Evolutionary conservation across 2,797 vertebrate species (phyloP), one percentile per base, ranked within the genome.

Genomic region (Psittacula derbiana): DNA sequence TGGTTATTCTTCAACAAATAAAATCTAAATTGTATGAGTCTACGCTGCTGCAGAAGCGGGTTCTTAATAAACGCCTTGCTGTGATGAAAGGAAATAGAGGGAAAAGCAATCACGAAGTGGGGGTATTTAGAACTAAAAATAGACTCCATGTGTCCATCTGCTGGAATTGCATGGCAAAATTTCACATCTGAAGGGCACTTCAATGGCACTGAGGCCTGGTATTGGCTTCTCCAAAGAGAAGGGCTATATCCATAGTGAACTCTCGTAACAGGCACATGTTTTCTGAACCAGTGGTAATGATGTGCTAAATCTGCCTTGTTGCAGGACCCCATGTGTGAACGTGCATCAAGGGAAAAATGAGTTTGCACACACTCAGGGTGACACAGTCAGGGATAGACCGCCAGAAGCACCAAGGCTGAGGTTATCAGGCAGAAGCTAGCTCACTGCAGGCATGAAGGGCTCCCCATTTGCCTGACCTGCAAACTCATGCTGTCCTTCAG

Each of bases 1-100:
- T 96, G 96, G 96, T 94, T 95, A 93, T 92, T 96, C 86, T 87
- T 94, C 86, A 85, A 36, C 86, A 88, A 95, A 96, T 96, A 94
- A 95, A 94, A 96, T 92, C 80, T 80, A 95, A 90, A 93, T 93
- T 87, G 92, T 94, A 66, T 2, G 4, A 92, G 67, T 47, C 80
- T 88, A 62, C 30, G 66, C 50, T 12, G 4, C 80, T 94, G 65
- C 90, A 94, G 91, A 89, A 95, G 67, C 43, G 73, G 92, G 78
- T 72, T 94, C 94, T 93, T 91, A 95, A 93, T 95, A 94, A 92
- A 94, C 8, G 0, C 40, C 90, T 96, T 84, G 90, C 93, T 95
- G 86, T 91, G 96, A 94, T 95, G 83, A 96, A 95, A 96, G 88
- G 90, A 96, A 97, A 92, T 65, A 80, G 61, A 93, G 65, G 83